These are phyloP conservation scores for Chiloscyllium plagiosum DNA, from an alignment of 2,113 vertebrate genomes.

Conservation along the genomic window DNA sequence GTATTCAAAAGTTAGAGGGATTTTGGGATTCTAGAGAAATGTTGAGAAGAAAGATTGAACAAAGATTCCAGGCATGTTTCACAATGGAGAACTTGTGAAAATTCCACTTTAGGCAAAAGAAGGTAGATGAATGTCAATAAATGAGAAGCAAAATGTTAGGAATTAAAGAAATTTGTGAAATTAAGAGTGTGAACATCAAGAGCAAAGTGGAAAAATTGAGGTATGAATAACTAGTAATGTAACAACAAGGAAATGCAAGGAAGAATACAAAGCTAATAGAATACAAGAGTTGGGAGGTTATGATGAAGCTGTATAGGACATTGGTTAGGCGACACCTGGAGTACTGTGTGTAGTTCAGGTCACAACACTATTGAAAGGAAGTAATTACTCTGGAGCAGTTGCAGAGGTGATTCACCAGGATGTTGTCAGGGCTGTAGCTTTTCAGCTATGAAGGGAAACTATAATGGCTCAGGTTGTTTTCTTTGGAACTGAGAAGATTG, in stretches of 20 bases:
- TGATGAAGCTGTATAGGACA: no score
- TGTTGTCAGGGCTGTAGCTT: no score
- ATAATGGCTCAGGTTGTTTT: no score
- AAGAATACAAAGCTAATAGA: background rate
- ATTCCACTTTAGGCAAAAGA: background rate
- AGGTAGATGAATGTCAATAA: background rate
- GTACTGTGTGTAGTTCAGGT: no score
- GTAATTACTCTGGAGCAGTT: no score
- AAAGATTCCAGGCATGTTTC: background rate
- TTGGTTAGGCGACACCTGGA: no score
- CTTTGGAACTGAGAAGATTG: no score
- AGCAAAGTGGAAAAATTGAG: background rate
- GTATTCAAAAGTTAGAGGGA: background rate
- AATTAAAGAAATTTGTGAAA: background rate
- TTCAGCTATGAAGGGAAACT: no score
- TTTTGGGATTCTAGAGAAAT: background rate
- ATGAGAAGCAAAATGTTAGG: background rate
- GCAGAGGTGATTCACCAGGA: no score
- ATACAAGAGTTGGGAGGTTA: no score
- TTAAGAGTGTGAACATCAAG: background rate
- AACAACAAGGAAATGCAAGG: background rate
- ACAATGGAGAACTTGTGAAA: background rate
- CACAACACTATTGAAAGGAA: no score
- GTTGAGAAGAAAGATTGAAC: background rate
- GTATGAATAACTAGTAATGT: background rate